A percentile compares a stretch with the other conserved stretches of the same genome.
Evolutionary conservation across 2,113 vertebrate species (phyloP).

Genomic region (Charadrius vociferus): DNA sequence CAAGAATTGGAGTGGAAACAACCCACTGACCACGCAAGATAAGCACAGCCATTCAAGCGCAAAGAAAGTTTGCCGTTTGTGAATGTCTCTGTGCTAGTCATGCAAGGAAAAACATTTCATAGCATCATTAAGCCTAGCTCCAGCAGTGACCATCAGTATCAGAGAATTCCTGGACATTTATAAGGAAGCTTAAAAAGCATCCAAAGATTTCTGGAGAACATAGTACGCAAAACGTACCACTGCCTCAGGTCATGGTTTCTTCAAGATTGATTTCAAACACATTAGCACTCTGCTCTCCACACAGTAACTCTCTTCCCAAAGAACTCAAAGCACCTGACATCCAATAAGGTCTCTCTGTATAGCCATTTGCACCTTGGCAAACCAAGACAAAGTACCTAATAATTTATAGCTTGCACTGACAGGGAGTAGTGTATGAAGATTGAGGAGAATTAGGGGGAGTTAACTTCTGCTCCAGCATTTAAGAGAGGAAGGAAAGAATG

Average conservation of each 20-base stretch:
- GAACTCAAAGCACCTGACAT: neutral
- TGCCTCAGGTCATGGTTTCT: neutral
- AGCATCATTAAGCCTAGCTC: neutral
- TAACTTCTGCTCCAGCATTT: neutral
- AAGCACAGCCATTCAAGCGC: neutral
- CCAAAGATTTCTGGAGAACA: neutral
- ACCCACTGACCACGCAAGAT: neutral
- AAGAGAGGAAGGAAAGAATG: neutral
- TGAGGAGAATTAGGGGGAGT: neutral
- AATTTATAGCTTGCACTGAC: neutral
- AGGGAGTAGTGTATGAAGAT: neutral
- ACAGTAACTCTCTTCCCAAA: neutral
- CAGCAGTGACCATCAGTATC: neutral
- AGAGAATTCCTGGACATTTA: neutral
- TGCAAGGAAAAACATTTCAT: neutral
- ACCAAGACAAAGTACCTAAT: neutral
- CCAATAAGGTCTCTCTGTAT: neutral
- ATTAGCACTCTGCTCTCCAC: neutral
- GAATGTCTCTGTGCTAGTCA: neutral
- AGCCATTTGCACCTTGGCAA: neutral
- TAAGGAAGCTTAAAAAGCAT: neutral
- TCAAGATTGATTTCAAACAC: neutral
- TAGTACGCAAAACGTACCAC: neutral
- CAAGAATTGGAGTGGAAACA: neutral
- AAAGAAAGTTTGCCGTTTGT: neutral